Base-by-base conservation (phyloP, 2,113 vertebrate species). In the Istiophorus platypterus region DNA sequence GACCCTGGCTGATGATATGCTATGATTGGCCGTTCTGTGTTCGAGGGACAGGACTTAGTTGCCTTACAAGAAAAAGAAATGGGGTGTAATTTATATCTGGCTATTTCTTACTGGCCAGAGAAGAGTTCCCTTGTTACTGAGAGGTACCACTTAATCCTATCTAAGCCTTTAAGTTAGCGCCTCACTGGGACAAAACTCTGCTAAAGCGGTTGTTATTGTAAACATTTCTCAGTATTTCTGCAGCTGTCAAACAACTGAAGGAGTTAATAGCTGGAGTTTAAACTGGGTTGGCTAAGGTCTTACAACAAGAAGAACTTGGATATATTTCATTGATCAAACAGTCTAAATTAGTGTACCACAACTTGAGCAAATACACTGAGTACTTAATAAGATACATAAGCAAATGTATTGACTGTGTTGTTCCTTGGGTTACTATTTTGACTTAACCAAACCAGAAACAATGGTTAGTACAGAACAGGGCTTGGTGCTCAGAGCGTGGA, bases 1-100 rank as follows among this genome's bases (percentile, higher is more conserved):
- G 31, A 34, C 31, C 31, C 31, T 34, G 31, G 31, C 31, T 6
- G 6, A 6, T 34, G 31, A 34, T 34, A 34, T 34, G 31, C 31
- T 34, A 34, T 34, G 31, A 34, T 34, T 34, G 31, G 31, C 31
- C 6, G 6, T 3, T 34, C 31, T 34, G 31, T 6, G 31, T 34
- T 34, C 31, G 31, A 34, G 31, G 31, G 31, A 6, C 31, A 34
- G 31, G 31, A 34, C 31, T 34, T 65, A 66, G 74, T 77, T 70
- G 45, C n/a, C 39, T 17, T 82, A 10, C 34, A 24, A 56, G 47
- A 45, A 65, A 61, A 51, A 69, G 27, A 72, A 31, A 41, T 47
- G 8, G 39, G 52, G 34, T 66, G 62, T 52, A 2, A 29, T 12
- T 57, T 54, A 56, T 59, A 10, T 56, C 34, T 75, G 7, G n/a